These are phyloP conservation scores for Ariolimax columbianus DNA, from an alignment of 2,888 invertebrate species.

Conservation along the genomic window DNA sequence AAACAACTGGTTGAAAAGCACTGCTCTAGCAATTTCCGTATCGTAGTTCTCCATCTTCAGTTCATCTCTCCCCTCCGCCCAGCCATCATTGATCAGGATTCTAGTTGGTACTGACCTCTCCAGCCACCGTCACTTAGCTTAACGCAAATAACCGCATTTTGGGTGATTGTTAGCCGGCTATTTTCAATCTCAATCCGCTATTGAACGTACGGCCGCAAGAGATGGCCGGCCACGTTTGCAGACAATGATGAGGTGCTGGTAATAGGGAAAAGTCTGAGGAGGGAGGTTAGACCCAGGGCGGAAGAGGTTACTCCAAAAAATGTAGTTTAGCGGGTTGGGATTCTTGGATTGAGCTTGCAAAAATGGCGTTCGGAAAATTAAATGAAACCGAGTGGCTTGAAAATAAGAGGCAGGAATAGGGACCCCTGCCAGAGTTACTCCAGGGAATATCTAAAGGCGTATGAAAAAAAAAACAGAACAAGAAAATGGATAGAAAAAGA, in stretches of 20 bases:
- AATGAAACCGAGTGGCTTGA: constrained; percentile 12
- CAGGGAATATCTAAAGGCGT: too few relatives aligned
- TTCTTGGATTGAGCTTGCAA: background rate
- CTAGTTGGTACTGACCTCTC: constrained; percentile 33
- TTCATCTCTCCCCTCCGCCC: constrained; percentile 10
- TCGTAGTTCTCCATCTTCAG: background rate
- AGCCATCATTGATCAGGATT: constrained; percentile 37
- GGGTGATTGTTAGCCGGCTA: constrained; percentile 39
- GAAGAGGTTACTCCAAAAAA: background rate
- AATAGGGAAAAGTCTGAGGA: background rate
- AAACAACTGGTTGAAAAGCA: background rate
- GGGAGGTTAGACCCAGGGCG: constrained; percentile 5
- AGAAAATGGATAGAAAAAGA: too few relatives aligned
- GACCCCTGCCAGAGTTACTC: too few relatives aligned
- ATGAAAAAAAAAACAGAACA: too few relatives aligned
- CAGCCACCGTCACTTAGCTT: constrained; percentile 43
- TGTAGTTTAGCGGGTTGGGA: background rate
- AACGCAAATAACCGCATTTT: constrained; percentile 50
- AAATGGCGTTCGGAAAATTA: background rate
- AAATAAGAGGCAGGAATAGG: background rate
- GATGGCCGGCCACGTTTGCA: constrained; percentile 7
- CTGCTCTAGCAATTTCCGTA: constrained; percentile 6
- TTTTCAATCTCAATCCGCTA: constrained; percentile 40
- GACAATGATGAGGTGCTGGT: background rate
- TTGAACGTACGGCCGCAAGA: constrained; percentile 26